Base-by-base conservation (phyloP, 2,113 vertebrate genomes). In the Numida meleagris region DNA sequence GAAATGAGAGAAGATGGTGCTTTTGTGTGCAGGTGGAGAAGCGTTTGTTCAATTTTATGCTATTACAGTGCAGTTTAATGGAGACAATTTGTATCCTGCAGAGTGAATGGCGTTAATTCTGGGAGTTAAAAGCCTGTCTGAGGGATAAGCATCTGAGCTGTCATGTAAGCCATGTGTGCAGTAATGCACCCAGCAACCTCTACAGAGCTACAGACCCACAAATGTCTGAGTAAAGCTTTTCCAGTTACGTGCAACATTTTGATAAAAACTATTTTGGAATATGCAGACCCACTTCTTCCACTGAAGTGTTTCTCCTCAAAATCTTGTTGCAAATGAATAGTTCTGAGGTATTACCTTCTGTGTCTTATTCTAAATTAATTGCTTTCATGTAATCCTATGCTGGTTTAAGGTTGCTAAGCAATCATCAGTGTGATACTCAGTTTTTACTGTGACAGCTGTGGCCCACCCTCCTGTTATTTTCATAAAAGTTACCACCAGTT, bases 391-490 rank as follows among this genome's bases (percentile, higher is more conserved):
- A 79, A 81, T 90, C 43, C 50, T 70, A 67, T 80, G 50, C 74
- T 53, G 33, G 45, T 91, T n/a, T 66, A 89, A 82, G 71, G 95
- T 92, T 95, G 95, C 89, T 93, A 94, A 82, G 87, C 82, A 85
- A 12, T 85, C 1, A 3, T 89, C 89, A 82, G 82, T 67, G 86
- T 92, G 84, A 70, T 72, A 50, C 50, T 86, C 16, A 19, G 65
- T 84, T 89, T 66, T 73, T 85, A 25, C 58, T 40, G 82, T 57
- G 14, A 77, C 77, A 82, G 55, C 63, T 80, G 82, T 82, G 45
- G 36, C 66, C 46, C 48, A 45, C 58, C 45, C 31, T 95, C 36
- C 59, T 58, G 58, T 70, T 80, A 50, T 10, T 91, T 87, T 89
- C 75, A 82, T 85, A 18, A 73, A 87, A 86, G 33, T 85, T 79